Evolutionary conservation across 2,888 invertebrate species (phyloP), one percentile per base, ranked within the genome.

Genomic region (Drosophila picticornis): DNA sequence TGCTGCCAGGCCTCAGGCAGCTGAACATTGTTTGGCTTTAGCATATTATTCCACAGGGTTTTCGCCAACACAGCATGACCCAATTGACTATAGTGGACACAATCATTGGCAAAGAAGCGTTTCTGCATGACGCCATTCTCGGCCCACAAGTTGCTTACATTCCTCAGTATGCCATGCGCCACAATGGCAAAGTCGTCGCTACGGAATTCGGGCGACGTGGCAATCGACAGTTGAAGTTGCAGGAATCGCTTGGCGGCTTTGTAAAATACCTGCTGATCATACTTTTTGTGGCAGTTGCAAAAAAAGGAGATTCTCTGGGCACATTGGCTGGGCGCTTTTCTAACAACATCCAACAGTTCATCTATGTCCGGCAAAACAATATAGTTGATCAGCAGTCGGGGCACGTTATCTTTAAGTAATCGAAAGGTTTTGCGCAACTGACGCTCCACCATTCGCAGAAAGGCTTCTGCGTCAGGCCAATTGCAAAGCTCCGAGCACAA

Each of bases 401-500:
- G 95, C 71, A 95, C 91, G 90, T 95, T 94, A 48, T 94, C 94
- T 62, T 94, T 93, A 5, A 96, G 86, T 29, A 92, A 93, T 52
- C 94, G 76, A 34, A 91, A 84, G 2, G 91, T 84, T 31, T 79
- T 68, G 1, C 94, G 25, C 69, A 95, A 79, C 74, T 95, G 93
- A 29, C 84, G 75, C 52, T 93, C 93, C 75, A 95, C 95, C 11
- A 88, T 90, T 27, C 93, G 88, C 1, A 95, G 70, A n/a, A 92
- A 74, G 31, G 90, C 86, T 80, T 93, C 91, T 0, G 93, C 91
- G 61, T 94, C 90, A 10, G 91, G 63, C n/a, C 88, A 57, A 74
- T 91, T 94, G 80, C 95, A 95, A 36, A 95, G 90, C 55, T 95
- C 94, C 0, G 90, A 64, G 77, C 95, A 95, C 79, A 95, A 94